phyloP scores from a whole-genome alignment of 2,113 vertebrate species.

The Notothenia coriiceps region DNA sequence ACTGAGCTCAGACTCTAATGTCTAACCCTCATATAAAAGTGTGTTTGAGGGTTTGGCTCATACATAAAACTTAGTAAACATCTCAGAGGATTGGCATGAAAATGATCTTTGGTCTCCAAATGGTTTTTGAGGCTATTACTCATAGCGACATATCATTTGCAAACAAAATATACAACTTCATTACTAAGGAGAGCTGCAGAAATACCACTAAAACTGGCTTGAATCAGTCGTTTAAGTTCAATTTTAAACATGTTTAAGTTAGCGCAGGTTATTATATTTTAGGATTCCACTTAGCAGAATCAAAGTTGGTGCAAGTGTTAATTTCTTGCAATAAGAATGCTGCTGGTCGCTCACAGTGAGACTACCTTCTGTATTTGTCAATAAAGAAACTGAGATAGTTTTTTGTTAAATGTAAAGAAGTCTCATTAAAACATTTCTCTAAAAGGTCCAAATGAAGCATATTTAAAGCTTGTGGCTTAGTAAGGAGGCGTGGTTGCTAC shows the following conservation, averaged over 20 bases:
- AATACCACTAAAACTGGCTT: background rate
- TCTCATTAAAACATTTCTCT: no score
- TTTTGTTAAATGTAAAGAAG: background rate
- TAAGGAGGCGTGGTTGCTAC: background rate
- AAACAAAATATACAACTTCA: constrained; percentile 2
- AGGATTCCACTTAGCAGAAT: no score
- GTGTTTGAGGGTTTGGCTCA: background rate
- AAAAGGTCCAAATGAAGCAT: no score
- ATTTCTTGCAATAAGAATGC: background rate
- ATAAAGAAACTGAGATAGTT: background rate
- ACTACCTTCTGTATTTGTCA: background rate
- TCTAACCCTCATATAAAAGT: background rate
- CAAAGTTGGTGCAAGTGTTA: background rate
- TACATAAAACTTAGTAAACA: background rate
- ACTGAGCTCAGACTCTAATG: background rate
- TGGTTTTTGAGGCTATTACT: no score
- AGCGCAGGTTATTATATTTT: no score
- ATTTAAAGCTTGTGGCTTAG: background rate
- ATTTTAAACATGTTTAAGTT: no score
- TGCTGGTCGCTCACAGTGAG: background rate
- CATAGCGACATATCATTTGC: background rate
- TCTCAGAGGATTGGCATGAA: background rate
- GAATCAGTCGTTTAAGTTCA: background rate
- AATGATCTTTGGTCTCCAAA: background rate
- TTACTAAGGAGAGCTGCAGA: background rate